phyloP scores from a whole-genome alignment of 2,113 vertebrate species.

The rat (Rattus norvegicus) region DNA sequence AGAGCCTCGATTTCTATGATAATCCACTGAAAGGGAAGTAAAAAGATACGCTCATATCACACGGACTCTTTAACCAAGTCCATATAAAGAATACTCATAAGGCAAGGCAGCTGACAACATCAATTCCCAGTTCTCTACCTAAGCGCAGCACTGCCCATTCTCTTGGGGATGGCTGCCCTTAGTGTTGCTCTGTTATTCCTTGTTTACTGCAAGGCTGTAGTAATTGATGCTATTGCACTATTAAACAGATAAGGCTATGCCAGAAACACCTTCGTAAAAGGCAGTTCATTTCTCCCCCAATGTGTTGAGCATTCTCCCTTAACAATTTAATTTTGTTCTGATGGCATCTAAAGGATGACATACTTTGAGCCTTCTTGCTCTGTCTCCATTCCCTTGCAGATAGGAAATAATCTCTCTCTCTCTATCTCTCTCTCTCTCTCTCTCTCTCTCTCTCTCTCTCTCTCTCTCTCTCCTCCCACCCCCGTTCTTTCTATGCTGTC shows the following conservation, averaged over 20 bases:
- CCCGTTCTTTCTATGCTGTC: background rate
- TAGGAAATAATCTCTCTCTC: background rate
- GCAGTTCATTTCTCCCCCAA: background rate
- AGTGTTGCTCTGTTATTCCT: background rate
- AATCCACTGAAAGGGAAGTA: background rate
- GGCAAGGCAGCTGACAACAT: background rate
- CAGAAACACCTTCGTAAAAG: background rate
- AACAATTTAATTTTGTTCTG: slow-evolving; percentile 4
- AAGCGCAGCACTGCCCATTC: background rate
- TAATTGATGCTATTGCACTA: background rate
- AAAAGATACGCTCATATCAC: background rate
- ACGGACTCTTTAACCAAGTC: background rate
- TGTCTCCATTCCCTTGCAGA: background rate
- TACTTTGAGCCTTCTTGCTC: background rate
- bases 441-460: background rate
- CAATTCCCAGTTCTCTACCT: background rate
- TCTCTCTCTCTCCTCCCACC: too few species aligned
- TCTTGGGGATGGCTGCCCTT: background rate
- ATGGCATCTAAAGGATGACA: background rate
- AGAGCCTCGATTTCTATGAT: background rate
- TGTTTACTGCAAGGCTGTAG: background rate
- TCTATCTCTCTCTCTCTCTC: background rate
- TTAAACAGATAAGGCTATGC: background rate
- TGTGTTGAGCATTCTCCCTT: background rate
- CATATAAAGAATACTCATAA: background rate